Percentiles rank a stretch among this genome's conserved stretches.
phyloP scores from a whole-genome alignment of 2,113 vertebrate species.

The cattle (Bos taurus) region DNA sequence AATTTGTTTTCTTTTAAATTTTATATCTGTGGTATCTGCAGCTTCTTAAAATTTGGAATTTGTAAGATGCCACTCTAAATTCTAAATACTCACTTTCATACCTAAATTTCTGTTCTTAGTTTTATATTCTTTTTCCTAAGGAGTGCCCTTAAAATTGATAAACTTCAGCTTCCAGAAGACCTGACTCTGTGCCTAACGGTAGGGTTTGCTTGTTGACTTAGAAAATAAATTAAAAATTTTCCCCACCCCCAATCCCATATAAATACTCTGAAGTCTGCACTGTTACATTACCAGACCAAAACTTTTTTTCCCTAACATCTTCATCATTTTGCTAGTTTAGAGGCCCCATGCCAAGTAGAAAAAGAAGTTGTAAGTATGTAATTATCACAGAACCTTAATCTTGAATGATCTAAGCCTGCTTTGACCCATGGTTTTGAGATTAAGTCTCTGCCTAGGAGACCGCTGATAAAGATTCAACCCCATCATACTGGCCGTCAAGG shows the following conservation, averaged over 20 bases:
- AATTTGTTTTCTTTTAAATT: neutral
- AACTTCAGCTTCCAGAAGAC: neutral
- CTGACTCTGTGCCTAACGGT: neutral
- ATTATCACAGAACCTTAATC: conserved; percentile 39
- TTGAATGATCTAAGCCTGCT: conserved; percentile 8
- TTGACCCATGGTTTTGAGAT: neutral
- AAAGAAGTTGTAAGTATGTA: conserved; percentile 21
- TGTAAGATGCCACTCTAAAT: neutral
- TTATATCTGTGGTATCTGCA: neutral
- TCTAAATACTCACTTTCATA: neutral
- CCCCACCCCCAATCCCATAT: no score
- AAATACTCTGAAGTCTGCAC: neutral
- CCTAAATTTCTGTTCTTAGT: neutral
- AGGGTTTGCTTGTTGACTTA: neutral
- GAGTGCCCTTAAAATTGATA: neutral
- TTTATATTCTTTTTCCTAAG: neutral
- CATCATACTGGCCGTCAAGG: accelerated
- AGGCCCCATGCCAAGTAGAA: neutral
- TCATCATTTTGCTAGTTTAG: conserved; percentile 16
- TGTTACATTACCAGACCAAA: neutral
- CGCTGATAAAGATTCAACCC: neutral
- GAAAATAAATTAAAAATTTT: neutral
- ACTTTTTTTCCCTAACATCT: neutral
- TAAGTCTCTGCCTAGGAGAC: neutral
- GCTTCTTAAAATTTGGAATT: neutral